Evolutionary conservation across 2,113 vertebrate genomes (phyloP).

Genomic region (Panthera leo): DNA sequence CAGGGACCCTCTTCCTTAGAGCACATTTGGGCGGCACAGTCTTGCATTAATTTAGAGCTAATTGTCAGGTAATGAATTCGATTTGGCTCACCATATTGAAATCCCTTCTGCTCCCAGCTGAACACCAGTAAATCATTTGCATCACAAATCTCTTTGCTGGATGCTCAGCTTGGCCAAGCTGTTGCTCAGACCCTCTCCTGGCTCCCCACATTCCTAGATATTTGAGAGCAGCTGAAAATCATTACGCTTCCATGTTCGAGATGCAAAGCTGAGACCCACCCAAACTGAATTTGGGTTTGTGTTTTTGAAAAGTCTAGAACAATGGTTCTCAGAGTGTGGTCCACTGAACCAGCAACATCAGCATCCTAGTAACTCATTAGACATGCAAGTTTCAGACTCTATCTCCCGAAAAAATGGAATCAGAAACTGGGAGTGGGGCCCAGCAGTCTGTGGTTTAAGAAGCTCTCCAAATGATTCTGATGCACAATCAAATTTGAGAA

Average conservation of each 20-base stretch:
- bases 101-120: conserved; percentile 70
- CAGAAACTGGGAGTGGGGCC: background rate
- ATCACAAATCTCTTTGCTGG: conserved; percentile 77
- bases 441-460: background rate
- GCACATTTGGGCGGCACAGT: conserved; percentile 61
- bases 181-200: conserved; percentile 61
- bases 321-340: background rate
- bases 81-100: conserved; percentile 79
- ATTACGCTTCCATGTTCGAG: background rate
- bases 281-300: background rate
- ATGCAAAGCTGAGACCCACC: background rate
- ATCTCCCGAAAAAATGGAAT: background rate
- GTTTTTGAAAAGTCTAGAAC: background rate
- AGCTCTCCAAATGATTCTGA: background rate
- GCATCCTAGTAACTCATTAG: background rate
- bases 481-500: background rate
- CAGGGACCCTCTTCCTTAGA: conserved; percentile 69
- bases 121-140: conserved; percentile 78
- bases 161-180: conserved; percentile 64
- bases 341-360: background rate
- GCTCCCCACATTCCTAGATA: background rate
- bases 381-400: background rate
- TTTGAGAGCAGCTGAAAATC: conserved; percentile 52
- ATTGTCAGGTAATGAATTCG: conserved; percentile 83
- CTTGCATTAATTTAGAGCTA: conserved; percentile 82